Conservation (phyloP, 1,140 invertebrate genomes). For the Potamilus streckersoni region DNA sequence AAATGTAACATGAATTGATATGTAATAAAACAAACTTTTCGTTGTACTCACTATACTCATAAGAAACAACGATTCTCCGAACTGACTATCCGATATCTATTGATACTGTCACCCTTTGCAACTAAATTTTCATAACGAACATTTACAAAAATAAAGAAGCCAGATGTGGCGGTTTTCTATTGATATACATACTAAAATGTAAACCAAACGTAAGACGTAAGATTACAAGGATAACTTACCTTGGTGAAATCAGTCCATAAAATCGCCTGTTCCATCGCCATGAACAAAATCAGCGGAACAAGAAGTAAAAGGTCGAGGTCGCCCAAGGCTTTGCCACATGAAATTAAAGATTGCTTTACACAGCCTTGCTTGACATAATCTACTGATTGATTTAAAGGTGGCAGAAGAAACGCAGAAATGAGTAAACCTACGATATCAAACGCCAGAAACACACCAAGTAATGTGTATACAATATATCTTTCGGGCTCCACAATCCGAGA, state of each 20-base stretch:
- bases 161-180: no score
- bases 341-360: slow-evolving; percentile 15
- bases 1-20: no score
- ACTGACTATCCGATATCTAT: no score
- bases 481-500: slow-evolving; percentile 34
- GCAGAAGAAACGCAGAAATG: slow-evolving; percentile 39
- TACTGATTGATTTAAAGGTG: slow-evolving; percentile 26
- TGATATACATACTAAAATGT: no score
- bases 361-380: slow-evolving; percentile 6
- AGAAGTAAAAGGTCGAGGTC: slow-evolving; percentile 32
- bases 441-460: slow-evolving; percentile 47
- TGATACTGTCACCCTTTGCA: no score
- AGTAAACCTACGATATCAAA: slow-evolving; percentile 46
- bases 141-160: no score
- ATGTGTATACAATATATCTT: slow-evolving; percentile 40
- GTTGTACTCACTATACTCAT: no score
- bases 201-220: no score
- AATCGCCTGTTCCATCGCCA: slow-evolving; percentile 48
- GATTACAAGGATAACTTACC: slow-evolving; percentile 10
- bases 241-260: slow-evolving; percentile 48
- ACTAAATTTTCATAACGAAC: no score
- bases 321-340: slow-evolving; percentile 30
- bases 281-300: slow-evolving; percentile 38
- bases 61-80: no score
- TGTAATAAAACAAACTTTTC: no score